Evolutionary conservation across 2,797 vertebrate species (phyloP).

Genomic region (Pseudomugil tenellus): DNA sequence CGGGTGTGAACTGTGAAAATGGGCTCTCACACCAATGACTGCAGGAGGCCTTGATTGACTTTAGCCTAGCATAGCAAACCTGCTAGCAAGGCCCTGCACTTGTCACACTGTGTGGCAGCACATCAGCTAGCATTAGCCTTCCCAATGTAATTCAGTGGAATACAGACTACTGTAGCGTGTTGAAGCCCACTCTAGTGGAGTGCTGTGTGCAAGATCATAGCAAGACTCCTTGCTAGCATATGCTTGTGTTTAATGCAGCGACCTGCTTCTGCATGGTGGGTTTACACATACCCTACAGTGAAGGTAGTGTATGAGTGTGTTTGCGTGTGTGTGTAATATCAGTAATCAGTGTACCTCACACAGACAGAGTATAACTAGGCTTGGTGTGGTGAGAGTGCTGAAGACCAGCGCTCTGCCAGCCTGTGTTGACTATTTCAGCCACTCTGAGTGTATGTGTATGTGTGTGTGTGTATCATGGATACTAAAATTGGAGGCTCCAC

Average conservation of each 20-base stretch:
- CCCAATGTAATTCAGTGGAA: constrained; percentile 74
- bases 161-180: constrained; percentile 78
- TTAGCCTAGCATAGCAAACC: constrained; percentile 72
- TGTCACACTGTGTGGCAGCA: constrained; percentile 34
- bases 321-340: constrained; percentile 76
- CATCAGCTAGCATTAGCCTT: constrained; percentile 65
- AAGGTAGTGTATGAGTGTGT: constrained; percentile 72
- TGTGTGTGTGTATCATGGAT: constrained; percentile 37
- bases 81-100: constrained; percentile 63
- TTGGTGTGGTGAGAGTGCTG: constrained; percentile 70
- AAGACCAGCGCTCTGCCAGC: constrained; percentile 59
- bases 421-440: constrained; percentile 44
- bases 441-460: constrained; percentile 8
- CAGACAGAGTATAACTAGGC: constrained; percentile 82
- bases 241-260: constrained; percentile 84
- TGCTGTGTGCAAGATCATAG: constrained; percentile 82
- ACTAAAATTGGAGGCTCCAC: constrained; percentile 47
- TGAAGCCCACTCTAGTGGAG: constrained; percentile 84
- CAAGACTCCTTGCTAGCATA: constrained; percentile 83
- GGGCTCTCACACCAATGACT: constrained; percentile 84
- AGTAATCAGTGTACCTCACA: constrained; percentile 85
- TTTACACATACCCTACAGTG: constrained; percentile 82
- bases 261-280: constrained; percentile 85
- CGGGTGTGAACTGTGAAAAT: constrained; percentile 84
- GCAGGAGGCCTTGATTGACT: constrained; percentile 79